phyloP scores from a whole-genome alignment of 2,888 invertebrate genomes.

The Eupithecia subfuscata region DNA sequence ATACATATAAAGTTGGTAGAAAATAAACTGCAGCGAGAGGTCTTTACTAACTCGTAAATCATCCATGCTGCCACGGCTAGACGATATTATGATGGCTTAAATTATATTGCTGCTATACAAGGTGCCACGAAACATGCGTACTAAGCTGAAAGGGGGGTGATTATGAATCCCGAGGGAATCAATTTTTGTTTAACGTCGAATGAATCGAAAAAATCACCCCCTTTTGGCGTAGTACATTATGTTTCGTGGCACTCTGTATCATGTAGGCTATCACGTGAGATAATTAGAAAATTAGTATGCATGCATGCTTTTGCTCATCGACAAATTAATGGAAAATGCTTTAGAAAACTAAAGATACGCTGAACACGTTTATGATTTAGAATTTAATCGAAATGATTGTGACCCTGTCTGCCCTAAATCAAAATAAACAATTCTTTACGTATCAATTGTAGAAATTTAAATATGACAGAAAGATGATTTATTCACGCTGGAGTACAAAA shows the following conservation, averaged over 20 bases:
- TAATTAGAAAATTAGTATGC: constrained; percentile 43
- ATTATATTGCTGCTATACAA: background rate
- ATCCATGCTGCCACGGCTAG: constrained; percentile 1
- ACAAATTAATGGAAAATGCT: constrained; percentile 21
- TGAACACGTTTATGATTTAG: background rate
- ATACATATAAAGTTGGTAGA: background rate
- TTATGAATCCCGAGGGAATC: too few species aligned
- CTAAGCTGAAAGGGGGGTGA: too few species aligned
- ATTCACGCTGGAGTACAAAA: background rate
- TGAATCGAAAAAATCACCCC: too few species aligned
- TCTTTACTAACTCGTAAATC: constrained; percentile 6
- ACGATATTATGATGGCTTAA: background rate
- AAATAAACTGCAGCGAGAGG: background rate
- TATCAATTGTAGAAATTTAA: background rate
- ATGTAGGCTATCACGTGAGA: constrained; percentile 33
- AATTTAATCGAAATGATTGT: background rate
- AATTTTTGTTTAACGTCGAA: too few species aligned
- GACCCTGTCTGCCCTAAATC: background rate
- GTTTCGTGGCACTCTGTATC: constrained; percentile 7
- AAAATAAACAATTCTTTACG: background rate
- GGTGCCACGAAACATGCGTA: background rate
- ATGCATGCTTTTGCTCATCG: constrained; percentile 35
- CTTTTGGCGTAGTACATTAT: background rate
- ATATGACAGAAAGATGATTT: background rate
- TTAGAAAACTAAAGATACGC: background rate